These are phyloP conservation scores for Hestina assimilis DNA, from an alignment of 1,140 invertebrate genomes.

Conservation along the genomic window DNA sequence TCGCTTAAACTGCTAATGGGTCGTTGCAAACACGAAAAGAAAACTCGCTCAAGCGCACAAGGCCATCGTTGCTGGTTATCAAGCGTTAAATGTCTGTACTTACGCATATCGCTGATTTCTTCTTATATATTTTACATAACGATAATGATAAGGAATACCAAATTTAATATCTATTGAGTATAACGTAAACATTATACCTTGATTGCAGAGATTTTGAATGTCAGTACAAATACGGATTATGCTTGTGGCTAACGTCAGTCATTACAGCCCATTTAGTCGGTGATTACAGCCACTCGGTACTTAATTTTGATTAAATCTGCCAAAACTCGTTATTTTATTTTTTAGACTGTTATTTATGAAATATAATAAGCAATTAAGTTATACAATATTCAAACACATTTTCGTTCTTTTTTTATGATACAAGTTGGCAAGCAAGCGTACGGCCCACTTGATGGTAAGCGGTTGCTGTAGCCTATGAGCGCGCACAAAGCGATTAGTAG, in stretches of 20 bases:
- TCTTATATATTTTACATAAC: no score
- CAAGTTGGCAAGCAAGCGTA: no score
- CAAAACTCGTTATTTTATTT: not conserved
- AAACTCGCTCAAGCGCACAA: not conserved
- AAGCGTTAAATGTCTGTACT: not conserved
- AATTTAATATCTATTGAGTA: no score
- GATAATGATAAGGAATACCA: no score
- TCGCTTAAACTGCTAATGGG: not conserved
- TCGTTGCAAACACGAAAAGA: not conserved
- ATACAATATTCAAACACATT: no score
- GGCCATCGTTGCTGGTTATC: not conserved
- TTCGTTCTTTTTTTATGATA: no score
- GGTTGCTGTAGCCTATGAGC: no score
- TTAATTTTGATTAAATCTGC: not conserved
- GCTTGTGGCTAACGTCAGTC: not conserved
- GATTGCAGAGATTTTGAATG: no score
- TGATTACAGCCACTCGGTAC: not conserved
- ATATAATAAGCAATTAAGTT: not conserved
- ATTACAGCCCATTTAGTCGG: not conserved
- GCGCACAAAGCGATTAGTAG: no score
- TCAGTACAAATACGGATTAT: not conserved
- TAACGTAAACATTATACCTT: no score
- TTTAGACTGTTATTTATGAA: not conserved
- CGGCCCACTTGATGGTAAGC: no score
- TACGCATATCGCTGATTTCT: not conserved